Conservation (phyloP, 2,888 invertebrate species). For the Alloscopus bannaensis region DNA sequence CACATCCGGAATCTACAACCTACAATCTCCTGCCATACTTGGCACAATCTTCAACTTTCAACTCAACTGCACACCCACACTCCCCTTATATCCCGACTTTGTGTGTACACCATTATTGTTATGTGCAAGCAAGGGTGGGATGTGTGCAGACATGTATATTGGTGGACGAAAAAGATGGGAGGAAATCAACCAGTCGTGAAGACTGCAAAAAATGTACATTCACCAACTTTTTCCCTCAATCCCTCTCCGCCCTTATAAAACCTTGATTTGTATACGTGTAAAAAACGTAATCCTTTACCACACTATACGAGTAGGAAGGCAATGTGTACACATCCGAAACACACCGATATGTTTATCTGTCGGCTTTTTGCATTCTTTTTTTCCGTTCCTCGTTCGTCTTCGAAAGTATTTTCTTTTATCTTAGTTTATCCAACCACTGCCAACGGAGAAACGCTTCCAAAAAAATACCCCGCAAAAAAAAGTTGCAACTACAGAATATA, state of each 20-base stretch:
- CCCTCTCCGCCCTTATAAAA: too few relatives aligned
- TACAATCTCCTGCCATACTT: not conserved
- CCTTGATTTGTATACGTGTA: too few relatives aligned
- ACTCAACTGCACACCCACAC: slow-evolving; percentile 4
- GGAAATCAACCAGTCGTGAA: slow-evolving; percentile 8
- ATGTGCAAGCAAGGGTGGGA: too few relatives aligned
- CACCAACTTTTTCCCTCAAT: not conserved
- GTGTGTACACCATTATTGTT: too few relatives aligned
- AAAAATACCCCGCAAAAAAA: too few relatives aligned
- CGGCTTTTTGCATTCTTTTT: not conserved
- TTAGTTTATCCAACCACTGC: slow-evolving; percentile 17
- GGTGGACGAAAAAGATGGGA: not conserved
- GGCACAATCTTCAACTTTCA: slow-evolving; percentile 15
- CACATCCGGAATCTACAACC: slow-evolving; percentile 11
- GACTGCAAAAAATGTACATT: slow-evolving; percentile 1
- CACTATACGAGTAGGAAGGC: too few relatives aligned
- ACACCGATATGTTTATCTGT: too few relatives aligned
- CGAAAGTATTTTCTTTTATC: too few relatives aligned
- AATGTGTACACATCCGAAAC: too few relatives aligned
- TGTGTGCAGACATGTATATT: not conserved
- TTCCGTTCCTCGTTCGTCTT: not conserved
- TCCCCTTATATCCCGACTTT: not conserved
- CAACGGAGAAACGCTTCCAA: not conserved
- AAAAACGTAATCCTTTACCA: too few relatives aligned
- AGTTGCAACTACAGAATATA: not conserved